A percentile compares a stretch with the other conserved stretches of the same genome.
These are phyloP conservation scores for Ophthalmolycus amberensis DNA, from an alignment of 2,113 vertebrate species.

Conservation along the genomic window DNA sequence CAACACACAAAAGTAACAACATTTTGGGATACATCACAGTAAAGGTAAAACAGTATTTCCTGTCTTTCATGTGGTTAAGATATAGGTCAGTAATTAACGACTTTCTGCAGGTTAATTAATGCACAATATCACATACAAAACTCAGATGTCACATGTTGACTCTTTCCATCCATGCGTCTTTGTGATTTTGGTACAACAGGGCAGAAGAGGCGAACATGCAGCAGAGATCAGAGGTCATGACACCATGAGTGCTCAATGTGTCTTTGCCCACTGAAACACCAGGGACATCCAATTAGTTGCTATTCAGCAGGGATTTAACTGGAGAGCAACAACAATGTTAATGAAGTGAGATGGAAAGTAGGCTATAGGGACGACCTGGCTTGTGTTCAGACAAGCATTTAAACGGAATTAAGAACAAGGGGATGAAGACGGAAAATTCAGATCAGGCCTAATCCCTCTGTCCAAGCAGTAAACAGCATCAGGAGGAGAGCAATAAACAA, in stretches of 20 bases:
- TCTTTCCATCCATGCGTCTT: background rate
- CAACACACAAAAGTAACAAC: background rate
- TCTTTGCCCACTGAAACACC: conserved; percentile 30
- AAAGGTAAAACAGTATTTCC: background rate
- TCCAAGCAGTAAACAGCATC: conserved; percentile 64
- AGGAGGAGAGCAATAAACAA: conserved; percentile 35
- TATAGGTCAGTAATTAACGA: background rate
- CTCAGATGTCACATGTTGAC: background rate
- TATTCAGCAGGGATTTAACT: conserved; percentile 60
- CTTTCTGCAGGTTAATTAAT: background rate
- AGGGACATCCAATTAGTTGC: conserved; percentile 52
- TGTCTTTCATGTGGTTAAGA: background rate
- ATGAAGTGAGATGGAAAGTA: conserved; percentile 67
- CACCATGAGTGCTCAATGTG: background rate
- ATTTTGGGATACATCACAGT: background rate
- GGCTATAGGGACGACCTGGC: conserved; percentile 68
- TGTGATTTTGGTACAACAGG: background rate
- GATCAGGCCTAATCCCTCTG: conserved; percentile 68
- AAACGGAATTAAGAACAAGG: conserved; percentile 75
- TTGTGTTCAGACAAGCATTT: conserved; percentile 70
- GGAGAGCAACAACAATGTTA: conserved; percentile 52
- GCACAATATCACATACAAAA: background rate
- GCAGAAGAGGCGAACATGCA: conserved; percentile 11
- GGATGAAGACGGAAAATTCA: conserved; percentile 65
- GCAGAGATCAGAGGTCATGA: conserved; percentile 44